Conservation (phyloP, 2,113 vertebrate species). For the Procavia capensis region DNA sequence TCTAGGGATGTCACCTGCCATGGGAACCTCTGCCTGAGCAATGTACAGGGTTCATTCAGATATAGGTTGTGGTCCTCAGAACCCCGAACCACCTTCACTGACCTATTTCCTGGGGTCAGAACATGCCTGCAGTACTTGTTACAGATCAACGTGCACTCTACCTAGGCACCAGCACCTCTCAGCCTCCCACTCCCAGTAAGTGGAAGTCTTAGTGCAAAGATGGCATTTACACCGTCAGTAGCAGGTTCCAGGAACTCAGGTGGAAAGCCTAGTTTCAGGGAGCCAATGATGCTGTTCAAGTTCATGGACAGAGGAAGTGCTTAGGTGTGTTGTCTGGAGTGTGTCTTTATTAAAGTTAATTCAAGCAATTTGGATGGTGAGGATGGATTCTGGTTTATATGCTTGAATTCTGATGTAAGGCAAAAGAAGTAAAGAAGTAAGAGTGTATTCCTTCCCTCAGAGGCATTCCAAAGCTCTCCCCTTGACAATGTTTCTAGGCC, state of each 20-base stretch:
- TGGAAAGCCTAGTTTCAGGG: background rate
- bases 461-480: constrained; percentile 12
- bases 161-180: too few relatives aligned
- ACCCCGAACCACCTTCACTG: background rate
- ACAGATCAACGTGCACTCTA: background rate
- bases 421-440: constrained; percentile 19
- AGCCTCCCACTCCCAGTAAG: background rate
- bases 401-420: background rate
- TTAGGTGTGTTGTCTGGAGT: background rate
- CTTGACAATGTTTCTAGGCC: background rate
- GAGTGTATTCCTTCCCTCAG: background rate
- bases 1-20: background rate
- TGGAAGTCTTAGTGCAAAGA: background rate
- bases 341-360: background rate
- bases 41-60: background rate
- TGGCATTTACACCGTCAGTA: background rate
- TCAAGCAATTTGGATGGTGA: background rate
- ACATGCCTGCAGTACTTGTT: background rate
- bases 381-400: constrained; percentile 31
- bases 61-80: background rate
- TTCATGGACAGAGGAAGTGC: background rate
- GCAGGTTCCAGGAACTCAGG: background rate
- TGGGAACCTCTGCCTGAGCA: background rate
- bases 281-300: background rate
- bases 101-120: background rate